phyloP scores from a whole-genome alignment of 2,888 invertebrate genomes.

The Baronia brevicornis region DNA sequence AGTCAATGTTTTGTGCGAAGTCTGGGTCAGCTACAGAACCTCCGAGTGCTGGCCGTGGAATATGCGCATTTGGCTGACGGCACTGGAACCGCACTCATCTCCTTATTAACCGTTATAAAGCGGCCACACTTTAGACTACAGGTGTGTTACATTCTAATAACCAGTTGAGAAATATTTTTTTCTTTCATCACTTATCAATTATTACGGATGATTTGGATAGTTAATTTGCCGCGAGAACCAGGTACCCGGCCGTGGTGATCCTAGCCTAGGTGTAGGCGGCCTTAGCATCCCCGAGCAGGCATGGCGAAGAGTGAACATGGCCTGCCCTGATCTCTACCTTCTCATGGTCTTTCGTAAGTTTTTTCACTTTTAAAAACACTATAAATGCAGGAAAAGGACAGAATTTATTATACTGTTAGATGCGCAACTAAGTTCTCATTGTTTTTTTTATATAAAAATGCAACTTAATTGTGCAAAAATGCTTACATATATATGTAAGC shows the following conservation, averaged over 20 bases:
- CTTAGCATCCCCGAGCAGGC: constrained; percentile 39
- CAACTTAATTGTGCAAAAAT: too few relatives aligned
- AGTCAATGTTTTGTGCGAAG: constrained; percentile 48
- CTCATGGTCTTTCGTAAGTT: constrained; percentile 55
- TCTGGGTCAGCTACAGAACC: constrained; percentile 38
- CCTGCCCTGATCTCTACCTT: constrained; percentile 55
- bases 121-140: constrained; percentile 53
- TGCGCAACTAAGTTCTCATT: too few relatives aligned
- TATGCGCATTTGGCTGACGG: constrained; percentile 56
- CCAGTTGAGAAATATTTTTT: background rate
- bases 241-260: constrained; percentile 24
- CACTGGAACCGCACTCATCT: constrained; percentile 43
- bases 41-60: constrained; percentile 52
- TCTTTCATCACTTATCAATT: background rate
- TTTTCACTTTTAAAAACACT: too few relatives aligned
- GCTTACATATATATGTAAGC: too few relatives aligned
- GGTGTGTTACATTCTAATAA: constrained; percentile 25
- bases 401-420: too few relatives aligned
- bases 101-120: constrained; percentile 46
- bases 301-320: constrained; percentile 45
- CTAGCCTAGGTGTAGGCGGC: constrained; percentile 24
- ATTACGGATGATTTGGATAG: constrained; percentile 23
- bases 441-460: too few relatives aligned
- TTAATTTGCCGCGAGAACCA: constrained; percentile 58
- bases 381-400: too few relatives aligned